These are phyloP conservation scores for Eupithecia subfuscata DNA, from an alignment of 2,888 invertebrate genomes.

Conservation along the genomic window DNA sequence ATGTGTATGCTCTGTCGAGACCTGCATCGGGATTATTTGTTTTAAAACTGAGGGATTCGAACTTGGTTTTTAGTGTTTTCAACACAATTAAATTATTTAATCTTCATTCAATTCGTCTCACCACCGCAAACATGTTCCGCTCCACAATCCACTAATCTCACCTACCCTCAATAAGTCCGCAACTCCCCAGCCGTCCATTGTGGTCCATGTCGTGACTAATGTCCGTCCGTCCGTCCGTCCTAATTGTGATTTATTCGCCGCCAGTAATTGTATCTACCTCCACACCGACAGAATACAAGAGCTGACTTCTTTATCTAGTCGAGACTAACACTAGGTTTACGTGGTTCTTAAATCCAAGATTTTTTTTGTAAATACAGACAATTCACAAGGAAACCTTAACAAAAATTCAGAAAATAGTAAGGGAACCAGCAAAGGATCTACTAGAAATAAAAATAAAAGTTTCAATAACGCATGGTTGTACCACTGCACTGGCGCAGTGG, in stretches of 20 bases:
- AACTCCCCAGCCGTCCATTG: slow-evolving; percentile 13
- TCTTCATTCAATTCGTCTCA: no score
- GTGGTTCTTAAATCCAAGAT: neutral
- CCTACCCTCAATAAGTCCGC: neutral
- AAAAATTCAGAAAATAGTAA: no score
- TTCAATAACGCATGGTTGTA: no score
- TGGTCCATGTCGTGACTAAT: slow-evolving; percentile 32
- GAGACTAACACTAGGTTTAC: slow-evolving; percentile 2
- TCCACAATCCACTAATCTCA: no score
- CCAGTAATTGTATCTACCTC: slow-evolving; percentile 35
- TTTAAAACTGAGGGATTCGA: no score
- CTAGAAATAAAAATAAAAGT: neutral
- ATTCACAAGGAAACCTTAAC: neutral
- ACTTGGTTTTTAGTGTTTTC: no score
- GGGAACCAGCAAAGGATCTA: no score
- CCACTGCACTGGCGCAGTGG: neutral
- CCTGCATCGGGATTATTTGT: no score
- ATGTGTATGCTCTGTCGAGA: no score
- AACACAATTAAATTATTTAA: no score
- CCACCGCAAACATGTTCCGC: no score
- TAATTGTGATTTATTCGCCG: slow-evolving; percentile 48
- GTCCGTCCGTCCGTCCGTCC: slow-evolving; percentile 28
- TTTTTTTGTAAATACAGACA: neutral
- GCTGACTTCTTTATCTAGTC: slow-evolving; percentile 23
- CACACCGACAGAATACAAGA: slow-evolving; percentile 2